These are phyloP conservation scores for Eubasilissa regina DNA, from an alignment of 1,140 invertebrate genomes.

Conservation along the genomic window DNA sequence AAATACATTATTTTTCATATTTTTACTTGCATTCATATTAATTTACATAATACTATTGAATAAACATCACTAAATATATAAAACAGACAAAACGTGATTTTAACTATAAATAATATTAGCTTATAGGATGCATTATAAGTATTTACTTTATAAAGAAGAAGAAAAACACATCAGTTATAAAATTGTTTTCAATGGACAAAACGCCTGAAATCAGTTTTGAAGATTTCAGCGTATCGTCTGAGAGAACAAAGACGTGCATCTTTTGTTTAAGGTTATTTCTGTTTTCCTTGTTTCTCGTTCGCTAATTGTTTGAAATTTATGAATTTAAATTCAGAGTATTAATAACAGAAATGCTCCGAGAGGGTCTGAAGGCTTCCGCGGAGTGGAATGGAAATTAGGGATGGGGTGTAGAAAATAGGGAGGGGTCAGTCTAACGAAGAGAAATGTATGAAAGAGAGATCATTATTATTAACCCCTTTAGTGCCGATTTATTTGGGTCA, in stretches of 20 bases:
- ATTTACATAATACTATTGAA: too few species aligned
- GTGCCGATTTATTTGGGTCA: not conserved
- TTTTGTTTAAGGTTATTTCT: not conserved
- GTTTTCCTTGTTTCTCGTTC: conserved; percentile 10
- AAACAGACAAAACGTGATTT: too few species aligned
- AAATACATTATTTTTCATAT: too few species aligned
- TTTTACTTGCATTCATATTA: too few species aligned
- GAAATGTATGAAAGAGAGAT: conserved; percentile 54
- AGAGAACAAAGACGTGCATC: conserved; percentile 22
- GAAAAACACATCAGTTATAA: too few species aligned
- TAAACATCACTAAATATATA: too few species aligned
- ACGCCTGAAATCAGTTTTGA: conserved; percentile 3
- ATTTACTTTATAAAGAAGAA: too few species aligned
- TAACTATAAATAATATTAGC: too few species aligned
- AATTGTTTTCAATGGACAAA: conserved; percentile 11
- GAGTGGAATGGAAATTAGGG: conserved; percentile 6
- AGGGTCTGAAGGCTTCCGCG: conserved; percentile 2
- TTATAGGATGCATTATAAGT: too few species aligned
- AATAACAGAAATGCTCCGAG: conserved; percentile 33
- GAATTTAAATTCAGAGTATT: conserved; percentile 40
- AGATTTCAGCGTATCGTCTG: conserved; percentile 8
- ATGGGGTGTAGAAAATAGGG: not conserved
- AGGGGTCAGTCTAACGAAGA: conserved; percentile 49
- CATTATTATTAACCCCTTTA: conserved; percentile 49
- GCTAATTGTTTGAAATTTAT: conserved; percentile 34